These are phyloP conservation scores for Mus spretus DNA, from an alignment of 2,797 vertebrate genomes.

Conservation along the genomic window DNA sequence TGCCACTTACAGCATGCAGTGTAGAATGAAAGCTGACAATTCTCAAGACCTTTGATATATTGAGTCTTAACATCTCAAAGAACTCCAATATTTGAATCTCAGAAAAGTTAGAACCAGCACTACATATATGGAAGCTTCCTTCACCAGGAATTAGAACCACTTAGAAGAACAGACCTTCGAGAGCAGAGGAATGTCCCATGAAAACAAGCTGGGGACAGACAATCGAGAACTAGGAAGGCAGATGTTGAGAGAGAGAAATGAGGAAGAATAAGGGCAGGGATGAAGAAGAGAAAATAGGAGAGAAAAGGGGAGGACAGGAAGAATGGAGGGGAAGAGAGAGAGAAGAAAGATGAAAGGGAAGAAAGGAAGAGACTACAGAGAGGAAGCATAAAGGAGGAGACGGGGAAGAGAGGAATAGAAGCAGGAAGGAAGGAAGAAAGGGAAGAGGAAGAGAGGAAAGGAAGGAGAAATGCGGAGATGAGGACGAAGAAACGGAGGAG, in stretches of 20 bases:
- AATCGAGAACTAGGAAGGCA: not conserved
- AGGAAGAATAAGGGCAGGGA: not conserved
- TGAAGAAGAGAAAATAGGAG: too few species aligned
- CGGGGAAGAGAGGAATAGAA: not conserved
- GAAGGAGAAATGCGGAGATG: too few species aligned
- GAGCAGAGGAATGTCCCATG: not conserved
- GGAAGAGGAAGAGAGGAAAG: too few species aligned
- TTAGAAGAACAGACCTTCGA: not conserved
- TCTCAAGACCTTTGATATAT: not conserved
- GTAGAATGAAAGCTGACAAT: not conserved
- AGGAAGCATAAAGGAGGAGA: too few species aligned
- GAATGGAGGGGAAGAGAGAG: not conserved
- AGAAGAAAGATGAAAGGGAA: too few species aligned
- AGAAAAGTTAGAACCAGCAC: constrained; percentile 7
- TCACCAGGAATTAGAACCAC: not conserved
- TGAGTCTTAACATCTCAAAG: constrained; percentile 16
- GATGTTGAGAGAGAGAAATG: not conserved
- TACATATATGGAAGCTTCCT: not conserved
- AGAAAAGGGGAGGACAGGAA: too few species aligned
- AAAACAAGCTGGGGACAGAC: not conserved
- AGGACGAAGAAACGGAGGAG: too few species aligned
- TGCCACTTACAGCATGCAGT: not conserved
- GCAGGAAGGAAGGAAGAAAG: too few species aligned
- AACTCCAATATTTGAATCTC: not conserved
- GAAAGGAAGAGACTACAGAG: too few species aligned